Evolutionary conservation across 1,140 invertebrate species (phyloP), one percentile per base, ranked within the genome.

Genomic region (Drosophila tropicalis): DNA sequence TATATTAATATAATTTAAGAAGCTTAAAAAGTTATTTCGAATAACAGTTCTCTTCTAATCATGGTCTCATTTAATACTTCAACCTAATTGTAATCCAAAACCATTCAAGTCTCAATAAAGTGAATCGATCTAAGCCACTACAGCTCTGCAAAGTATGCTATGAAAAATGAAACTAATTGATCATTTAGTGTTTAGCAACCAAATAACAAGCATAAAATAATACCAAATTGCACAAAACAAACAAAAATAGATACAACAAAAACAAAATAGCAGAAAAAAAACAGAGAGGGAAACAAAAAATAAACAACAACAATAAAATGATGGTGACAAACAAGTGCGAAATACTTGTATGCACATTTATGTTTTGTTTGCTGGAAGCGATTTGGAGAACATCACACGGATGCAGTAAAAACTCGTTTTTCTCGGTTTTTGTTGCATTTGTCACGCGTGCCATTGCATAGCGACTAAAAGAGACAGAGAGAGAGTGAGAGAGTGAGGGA

Each of bases 301-400:
- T 0, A 13, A 12, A 39, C 29, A 39, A 39, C 36, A 39, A 13
- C 36, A 39, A 39, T 39, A 13, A 39, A 39, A 39, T 39, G 36
- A 36, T 58, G 32, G 10, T 58, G 34, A 58, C 56, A 58, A 58
- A 36, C 56, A 78, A 74, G 66, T 74, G 67, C 67, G 62, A 70
- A 77, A 70, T 67, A 73, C 73, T 77, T 77, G 75, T 58, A 32
- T 58, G 56, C 34, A 36, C 56, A 17, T 58, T 58, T 36, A 36
- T 58, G 13, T 15, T 58, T 58, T 58, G 29, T 58, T 32, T 56
- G 54, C 75, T 70, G 71, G 19, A 56, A 77, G 75, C 75, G 71
- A 74, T 77, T 77, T 66, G 71, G 44, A 74, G 67, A 54, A 74
- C 74, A 73, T 76, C 74, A 73, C 71, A 74, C 75, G 75, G 56